phyloP scores from a whole-genome alignment of 2,888 invertebrate genomes.

The Sarcophaga rosellei region DNA sequence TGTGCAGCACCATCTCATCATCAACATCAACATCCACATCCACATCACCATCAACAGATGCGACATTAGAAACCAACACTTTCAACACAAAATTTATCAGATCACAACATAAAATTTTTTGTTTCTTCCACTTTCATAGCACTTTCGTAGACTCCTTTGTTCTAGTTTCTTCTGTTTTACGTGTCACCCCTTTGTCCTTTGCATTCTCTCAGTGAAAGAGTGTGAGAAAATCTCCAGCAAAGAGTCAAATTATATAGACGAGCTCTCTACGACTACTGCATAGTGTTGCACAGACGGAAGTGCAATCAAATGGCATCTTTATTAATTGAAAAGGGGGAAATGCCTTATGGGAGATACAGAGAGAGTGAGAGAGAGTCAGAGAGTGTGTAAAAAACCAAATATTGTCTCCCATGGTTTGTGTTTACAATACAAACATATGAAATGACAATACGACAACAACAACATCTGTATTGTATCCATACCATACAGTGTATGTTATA shows the following conservation, averaged over 20 bases:
- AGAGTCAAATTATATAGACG: slow-evolving; percentile 32
- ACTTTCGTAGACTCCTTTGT: slow-evolving; percentile 21
- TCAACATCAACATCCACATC: slow-evolving; percentile 23
- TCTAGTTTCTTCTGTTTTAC: too few species aligned
- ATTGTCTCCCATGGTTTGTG: slow-evolving; percentile 55
- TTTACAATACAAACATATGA: slow-evolving; percentile 7
- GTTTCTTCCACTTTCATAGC: slow-evolving; percentile 13
- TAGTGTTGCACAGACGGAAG: slow-evolving; percentile 44
- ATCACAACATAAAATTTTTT: slow-evolving; percentile 29
- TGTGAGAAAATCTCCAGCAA: slow-evolving; percentile 53
- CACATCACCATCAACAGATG: slow-evolving; percentile 61
- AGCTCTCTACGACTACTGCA: not conserved
- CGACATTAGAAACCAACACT: slow-evolving; percentile 56
- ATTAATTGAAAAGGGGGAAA: slow-evolving; percentile 28
- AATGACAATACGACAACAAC: not conserved
- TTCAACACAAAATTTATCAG: slow-evolving; percentile 54
- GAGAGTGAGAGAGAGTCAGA: not conserved
- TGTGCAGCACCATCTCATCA: slow-evolving; percentile 9
- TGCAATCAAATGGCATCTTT: slow-evolving; percentile 30
- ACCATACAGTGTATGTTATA: not conserved
- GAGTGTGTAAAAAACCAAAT: not conserved
- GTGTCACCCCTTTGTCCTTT: not conserved
- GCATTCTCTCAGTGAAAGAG: slow-evolving; percentile 1
- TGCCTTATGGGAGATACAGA: not conserved
- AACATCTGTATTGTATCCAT: not conserved